Percentiles rank a stretch among this genome's conserved stretches.
Conservation (phyloP, 2,888 invertebrate genomes). For the Bombyx huttoni region DNA sequence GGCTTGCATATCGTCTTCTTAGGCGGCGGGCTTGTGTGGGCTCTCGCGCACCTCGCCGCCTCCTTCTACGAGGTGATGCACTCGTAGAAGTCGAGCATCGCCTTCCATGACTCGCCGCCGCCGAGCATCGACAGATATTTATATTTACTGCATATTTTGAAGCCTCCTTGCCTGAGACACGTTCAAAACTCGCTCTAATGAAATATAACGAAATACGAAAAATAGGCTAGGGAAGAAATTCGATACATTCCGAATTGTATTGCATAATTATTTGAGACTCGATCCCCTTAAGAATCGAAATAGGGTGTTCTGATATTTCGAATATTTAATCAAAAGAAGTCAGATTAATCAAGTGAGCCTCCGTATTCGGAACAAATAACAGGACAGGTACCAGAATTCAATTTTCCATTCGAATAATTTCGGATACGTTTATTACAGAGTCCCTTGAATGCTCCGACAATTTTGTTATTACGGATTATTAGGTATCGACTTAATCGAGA, state of each 20-base stretch:
- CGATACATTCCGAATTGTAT: constrained; percentile 8
- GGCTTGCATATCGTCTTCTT: too few species aligned
- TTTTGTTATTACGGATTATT: constrained; percentile 12
- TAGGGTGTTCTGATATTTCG: constrained; percentile 17
- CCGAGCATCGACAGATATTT: too few species aligned
- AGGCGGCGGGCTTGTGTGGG: too few species aligned
- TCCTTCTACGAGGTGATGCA: too few species aligned
- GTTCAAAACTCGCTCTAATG: neutral
- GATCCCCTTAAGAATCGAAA: constrained; percentile 21
- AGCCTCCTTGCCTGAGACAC: neutral
- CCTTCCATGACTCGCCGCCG: too few species aligned
- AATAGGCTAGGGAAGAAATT: constrained; percentile 9
- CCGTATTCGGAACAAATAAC: constrained; percentile 28
- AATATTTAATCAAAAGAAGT: constrained; percentile 31
- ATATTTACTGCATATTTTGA: too few species aligned
- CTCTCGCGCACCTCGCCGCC: too few species aligned
- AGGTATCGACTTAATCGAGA: constrained; percentile 6
- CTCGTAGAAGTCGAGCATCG: too few species aligned
- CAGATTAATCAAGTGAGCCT: constrained; percentile 25
- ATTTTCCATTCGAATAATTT: constrained; percentile 28
- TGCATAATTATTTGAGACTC: constrained; percentile 14
- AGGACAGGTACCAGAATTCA: constrained; percentile 20
- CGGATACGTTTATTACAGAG: constrained; percentile 12
- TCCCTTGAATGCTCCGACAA: constrained; percentile 10
- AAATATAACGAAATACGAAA: neutral